phyloP scores from a whole-genome alignment of 1,140 invertebrate genomes.

The Notospermus geniculatus region DNA sequence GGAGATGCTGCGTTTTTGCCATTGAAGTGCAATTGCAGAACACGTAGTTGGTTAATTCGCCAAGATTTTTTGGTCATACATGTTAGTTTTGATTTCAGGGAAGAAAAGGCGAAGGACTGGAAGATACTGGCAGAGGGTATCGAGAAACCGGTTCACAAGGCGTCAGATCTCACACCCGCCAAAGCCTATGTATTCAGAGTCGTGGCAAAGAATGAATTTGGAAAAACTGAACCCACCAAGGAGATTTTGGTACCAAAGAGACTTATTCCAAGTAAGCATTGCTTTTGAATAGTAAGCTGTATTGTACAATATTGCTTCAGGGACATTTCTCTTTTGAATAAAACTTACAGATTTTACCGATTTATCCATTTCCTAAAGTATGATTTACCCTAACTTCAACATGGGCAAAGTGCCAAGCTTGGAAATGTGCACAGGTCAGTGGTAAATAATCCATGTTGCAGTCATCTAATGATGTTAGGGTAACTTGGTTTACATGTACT shows the following conservation, averaged over 20 bases:
- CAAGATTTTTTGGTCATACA: too few relatives aligned
- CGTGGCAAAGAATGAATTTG: constrained; percentile 86
- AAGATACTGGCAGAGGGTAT: background rate
- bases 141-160: too few relatives aligned
- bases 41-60: too few relatives aligned
- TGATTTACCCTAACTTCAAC: too few relatives aligned
- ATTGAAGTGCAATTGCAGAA: too few relatives aligned
- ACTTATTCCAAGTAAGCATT: background rate
- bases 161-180: too few relatives aligned
- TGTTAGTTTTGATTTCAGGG: background rate
- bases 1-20: too few relatives aligned
- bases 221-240: constrained; percentile 41
- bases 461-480: too few relatives aligned
- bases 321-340: background rate
- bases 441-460: too few relatives aligned
- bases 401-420: too few relatives aligned
- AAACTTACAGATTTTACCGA: background rate
- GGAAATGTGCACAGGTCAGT: too few relatives aligned
- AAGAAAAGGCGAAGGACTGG: background rate
- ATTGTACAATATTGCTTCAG: background rate
- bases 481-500: too few relatives aligned
- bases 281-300: background rate
- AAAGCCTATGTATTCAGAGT: constrained; percentile 85
- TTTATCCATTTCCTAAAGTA: background rate
- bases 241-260: constrained; percentile 31